Percentiles rank a stretch among this genome's conserved stretches.
These are phyloP conservation scores for Beaufortia kweichowensis DNA, from an alignment of 2,113 vertebrate species.

Conservation along the genomic window DNA sequence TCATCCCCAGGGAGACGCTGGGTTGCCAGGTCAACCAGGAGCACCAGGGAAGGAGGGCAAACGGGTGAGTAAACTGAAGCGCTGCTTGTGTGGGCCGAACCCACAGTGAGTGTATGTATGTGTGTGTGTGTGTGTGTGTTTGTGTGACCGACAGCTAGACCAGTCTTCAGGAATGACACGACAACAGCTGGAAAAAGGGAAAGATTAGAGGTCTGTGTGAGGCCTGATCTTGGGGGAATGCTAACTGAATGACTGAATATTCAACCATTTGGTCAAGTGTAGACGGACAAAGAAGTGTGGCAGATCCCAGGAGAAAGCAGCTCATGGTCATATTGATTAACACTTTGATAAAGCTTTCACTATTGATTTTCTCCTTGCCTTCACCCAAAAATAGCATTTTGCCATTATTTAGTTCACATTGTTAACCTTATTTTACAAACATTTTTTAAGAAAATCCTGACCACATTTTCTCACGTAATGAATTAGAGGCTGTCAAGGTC, in stretches of 20 bases:
- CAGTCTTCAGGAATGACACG: constrained; percentile 56
- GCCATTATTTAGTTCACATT: too few relatives aligned
- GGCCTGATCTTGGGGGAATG: constrained; percentile 53
- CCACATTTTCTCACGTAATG: too few relatives aligned
- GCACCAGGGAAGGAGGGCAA: constrained; percentile 91
- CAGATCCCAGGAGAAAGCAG: constrained; percentile 32
- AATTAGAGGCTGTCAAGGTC: too few relatives aligned
- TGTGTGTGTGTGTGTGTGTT: too few relatives aligned
- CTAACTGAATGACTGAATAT: constrained; percentile 63
- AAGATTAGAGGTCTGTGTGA: constrained; percentile 55
- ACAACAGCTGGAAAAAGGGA: constrained; percentile 67
- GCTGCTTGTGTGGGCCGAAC: constrained; percentile 56
- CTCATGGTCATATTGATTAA: too few relatives aligned
- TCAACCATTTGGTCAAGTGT: constrained; percentile 51
- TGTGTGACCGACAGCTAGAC: constrained; percentile 54
- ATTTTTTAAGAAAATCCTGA: too few relatives aligned
- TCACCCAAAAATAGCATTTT: too few relatives aligned
- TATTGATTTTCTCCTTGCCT: too few relatives aligned
- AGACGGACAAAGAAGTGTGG: constrained; percentile 62
- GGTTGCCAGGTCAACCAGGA: constrained; percentile 79
- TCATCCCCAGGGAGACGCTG: constrained; percentile 74
- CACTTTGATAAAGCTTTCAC: too few relatives aligned
- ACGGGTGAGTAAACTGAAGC: constrained; percentile 89
- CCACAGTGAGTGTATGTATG: not conserved
- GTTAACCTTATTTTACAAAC: too few relatives aligned